Percentiles rank a stretch among this genome's conserved stretches.
phyloP scores from a whole-genome alignment of 2,113 vertebrate genomes.

The Candoia aspera region DNA sequence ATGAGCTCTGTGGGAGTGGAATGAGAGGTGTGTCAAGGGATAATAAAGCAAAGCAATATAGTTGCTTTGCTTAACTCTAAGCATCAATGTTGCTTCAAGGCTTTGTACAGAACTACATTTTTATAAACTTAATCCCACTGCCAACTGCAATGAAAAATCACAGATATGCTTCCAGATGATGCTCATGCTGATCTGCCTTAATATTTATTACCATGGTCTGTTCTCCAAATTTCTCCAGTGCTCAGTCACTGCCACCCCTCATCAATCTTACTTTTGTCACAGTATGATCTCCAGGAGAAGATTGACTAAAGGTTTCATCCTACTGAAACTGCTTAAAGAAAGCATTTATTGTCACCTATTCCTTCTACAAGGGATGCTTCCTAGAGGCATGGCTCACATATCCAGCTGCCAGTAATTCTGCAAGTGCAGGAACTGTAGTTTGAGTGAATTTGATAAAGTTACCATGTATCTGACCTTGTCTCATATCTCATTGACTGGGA shows the following conservation, averaged over 20 bases:
- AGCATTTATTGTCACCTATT: not conserved
- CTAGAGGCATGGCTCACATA: not conserved
- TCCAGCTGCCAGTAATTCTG: not conserved
- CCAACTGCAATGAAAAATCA: not conserved
- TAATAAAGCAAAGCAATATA: not conserved
- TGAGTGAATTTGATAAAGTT: not conserved
- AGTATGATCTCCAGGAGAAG: not conserved
- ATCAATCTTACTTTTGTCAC: not conserved
- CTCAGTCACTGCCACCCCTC: not conserved
- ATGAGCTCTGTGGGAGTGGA: not conserved
- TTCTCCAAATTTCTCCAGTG: not conserved
- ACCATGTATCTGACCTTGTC: not conserved
- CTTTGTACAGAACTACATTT: not conserved
- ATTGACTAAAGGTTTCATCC: not conserved
- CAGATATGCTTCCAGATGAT: not conserved
- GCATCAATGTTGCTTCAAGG: not conserved
- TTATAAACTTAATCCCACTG: not conserved
- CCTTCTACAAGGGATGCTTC: not conserved
- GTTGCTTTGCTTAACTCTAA: not conserved
- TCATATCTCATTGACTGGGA: not conserved
- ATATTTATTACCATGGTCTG: not conserved
- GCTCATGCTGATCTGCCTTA: not conserved
- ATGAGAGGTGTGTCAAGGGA: not conserved
- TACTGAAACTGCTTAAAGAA: not conserved
- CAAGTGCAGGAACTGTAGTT: not conserved